phyloP scores from a whole-genome alignment of 2,888 invertebrate genomes.

The Chrysopilus asiliformis region DNA sequence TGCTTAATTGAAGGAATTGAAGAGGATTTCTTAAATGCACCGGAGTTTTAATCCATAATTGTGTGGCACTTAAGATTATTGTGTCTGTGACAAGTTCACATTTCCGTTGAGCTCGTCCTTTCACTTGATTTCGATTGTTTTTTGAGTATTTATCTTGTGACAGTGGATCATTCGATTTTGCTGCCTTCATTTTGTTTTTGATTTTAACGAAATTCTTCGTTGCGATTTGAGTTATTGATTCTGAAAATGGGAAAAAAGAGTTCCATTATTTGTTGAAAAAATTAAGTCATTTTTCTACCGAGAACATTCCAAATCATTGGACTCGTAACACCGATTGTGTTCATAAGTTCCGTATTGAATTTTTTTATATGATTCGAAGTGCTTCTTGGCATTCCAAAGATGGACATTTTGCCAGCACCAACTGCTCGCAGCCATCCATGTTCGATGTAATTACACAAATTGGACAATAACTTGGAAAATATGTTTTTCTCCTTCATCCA shows the following conservation, averaged over 20 bases:
- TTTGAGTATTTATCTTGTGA: conserved; percentile 4
- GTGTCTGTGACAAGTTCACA: conserved; percentile 18
- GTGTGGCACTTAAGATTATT: conserved; percentile 21
- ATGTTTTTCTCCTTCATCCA: conserved; percentile 22
- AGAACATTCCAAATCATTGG: conserved; percentile 20
- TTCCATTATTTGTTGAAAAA: not conserved
- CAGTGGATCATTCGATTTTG: conserved; percentile 7
- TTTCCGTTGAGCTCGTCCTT: conserved; percentile 13
- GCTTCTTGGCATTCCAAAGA: conserved; percentile 21
- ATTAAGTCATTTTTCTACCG: conserved; percentile 7
- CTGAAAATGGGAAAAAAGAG: conserved; percentile 9
- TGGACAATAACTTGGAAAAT: conserved; percentile 13
- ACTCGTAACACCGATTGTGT: conserved; percentile 14
- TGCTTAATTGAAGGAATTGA: conserved; percentile 20
- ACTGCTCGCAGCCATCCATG: conserved; percentile 18
- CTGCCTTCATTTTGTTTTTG: conserved; percentile 9
- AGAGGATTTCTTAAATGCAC: conserved; percentile 21
- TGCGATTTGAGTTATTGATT: conserved; percentile 19
- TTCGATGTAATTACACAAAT: conserved; percentile 20
- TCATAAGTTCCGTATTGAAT: conserved; percentile 20
- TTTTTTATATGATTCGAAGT: conserved; percentile 20
- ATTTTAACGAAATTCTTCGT: conserved; percentile 19
- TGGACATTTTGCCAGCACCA: conserved; percentile 23
- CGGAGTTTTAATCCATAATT: conserved; percentile 22
- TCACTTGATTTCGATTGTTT: not conserved